Percentiles rank a stretch among this genome's conserved stretches.
These are phyloP conservation scores for Psittacula derbiana DNA, from an alignment of 2,797 vertebrate genomes.

Conservation along the genomic window DNA sequence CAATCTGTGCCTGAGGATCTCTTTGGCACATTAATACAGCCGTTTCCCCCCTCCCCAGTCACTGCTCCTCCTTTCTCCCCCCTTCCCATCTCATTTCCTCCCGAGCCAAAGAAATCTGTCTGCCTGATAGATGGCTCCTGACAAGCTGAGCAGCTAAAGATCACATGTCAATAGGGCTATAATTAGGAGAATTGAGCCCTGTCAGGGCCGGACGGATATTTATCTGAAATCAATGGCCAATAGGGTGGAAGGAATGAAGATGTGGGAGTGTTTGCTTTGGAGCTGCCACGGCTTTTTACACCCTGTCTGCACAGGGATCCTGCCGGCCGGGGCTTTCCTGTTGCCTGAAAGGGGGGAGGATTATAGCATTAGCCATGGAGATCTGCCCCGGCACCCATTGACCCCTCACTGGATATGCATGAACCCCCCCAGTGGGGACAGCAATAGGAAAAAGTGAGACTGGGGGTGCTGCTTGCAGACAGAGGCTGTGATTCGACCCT, in stretches of 20 bases:
- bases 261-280: conserved; percentile 72
- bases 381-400: conserved; percentile 26
- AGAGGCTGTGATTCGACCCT: not conserved
- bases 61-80: not conserved
- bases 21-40: not conserved
- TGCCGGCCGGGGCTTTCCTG: conserved; percentile 19
- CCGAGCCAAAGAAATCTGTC: conserved; percentile 64
- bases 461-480: not conserved
- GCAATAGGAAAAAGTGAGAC: not conserved
- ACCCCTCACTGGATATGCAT: not conserved
- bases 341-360: conserved; percentile 57
- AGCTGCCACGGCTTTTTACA: conserved; percentile 47
- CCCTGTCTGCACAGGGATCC: conserved; percentile 50
- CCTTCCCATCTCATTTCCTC: conserved; percentile 60
- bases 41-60: not conserved
- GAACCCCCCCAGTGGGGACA: not conserved
- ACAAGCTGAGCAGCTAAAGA: conserved; percentile 73
- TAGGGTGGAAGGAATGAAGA: conserved; percentile 73
- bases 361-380: conserved; percentile 64
- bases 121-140: conserved; percentile 74
- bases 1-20: not conserved
- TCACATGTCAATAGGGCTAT: conserved; percentile 76
- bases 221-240: conserved; percentile 78
- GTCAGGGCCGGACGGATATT: conserved; percentile 66
- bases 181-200: conserved; percentile 77